phyloP scores from a whole-genome alignment of 2,888 invertebrate species.

The Drosophila monieri region DNA sequence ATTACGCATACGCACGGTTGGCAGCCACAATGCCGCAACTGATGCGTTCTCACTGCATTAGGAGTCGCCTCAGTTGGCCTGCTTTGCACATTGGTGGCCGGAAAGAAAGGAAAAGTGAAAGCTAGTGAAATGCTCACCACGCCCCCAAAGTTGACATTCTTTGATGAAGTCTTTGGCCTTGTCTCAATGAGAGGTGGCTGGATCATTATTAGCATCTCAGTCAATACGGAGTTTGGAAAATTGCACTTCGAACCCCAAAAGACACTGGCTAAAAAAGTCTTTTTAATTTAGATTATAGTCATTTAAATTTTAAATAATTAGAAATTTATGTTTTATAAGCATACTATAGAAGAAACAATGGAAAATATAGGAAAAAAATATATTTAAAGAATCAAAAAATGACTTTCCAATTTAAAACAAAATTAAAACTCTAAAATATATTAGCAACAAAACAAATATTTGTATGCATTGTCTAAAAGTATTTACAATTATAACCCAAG shows the following conservation, averaged over 20 bases:
- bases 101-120: slow-evolving; percentile 14
- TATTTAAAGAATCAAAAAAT: too few species aligned
- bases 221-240: slow-evolving; percentile 15
- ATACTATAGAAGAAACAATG: too few species aligned
- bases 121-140: slow-evolving; percentile 1
- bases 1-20: slow-evolving; percentile 65
- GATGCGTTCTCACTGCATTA: slow-evolving; percentile 13
- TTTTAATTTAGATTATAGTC: too few species aligned
- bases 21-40: slow-evolving; percentile 48
- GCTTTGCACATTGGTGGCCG: slow-evolving; percentile 5
- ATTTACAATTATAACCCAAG: neutral
- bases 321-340: too few species aligned
- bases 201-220: slow-evolving; percentile 31
- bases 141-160: slow-evolving; percentile 27
- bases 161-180: slow-evolving; percentile 18
- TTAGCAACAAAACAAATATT: too few species aligned
- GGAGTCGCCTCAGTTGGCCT: slow-evolving; percentile 8
- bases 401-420: too few species aligned
- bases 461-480: neutral
- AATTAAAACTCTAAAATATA: too few species aligned
- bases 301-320: too few species aligned
- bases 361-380: too few species aligned
- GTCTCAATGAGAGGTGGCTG: slow-evolving; percentile 8
- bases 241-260: neutral
- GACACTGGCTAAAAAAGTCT: neutral